These are phyloP conservation scores for Ichneumoninae sp. DNA, from an alignment of 2,888 invertebrate species.

Conservation along the genomic window DNA sequence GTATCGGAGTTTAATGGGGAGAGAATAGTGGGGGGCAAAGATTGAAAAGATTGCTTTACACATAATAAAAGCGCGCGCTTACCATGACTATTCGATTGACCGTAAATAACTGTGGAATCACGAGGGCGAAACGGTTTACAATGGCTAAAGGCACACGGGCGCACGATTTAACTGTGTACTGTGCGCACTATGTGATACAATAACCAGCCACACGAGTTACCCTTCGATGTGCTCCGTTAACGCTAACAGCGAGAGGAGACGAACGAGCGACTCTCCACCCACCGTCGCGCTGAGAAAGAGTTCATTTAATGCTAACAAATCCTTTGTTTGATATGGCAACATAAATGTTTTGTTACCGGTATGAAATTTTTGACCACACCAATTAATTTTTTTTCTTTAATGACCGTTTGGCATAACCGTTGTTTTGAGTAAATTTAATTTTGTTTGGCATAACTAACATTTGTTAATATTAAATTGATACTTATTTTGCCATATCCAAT, in stretches of 20 bases:
- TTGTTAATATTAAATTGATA: too few relatives aligned
- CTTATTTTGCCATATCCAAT: too few relatives aligned
- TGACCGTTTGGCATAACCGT: too few relatives aligned
- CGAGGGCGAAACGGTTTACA: slow-evolving; percentile 59
- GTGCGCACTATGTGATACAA: slow-evolving; percentile 9
- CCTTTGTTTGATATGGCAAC: too few relatives aligned
- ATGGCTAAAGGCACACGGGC: slow-evolving; percentile 45
- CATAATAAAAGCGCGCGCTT: slow-evolving; percentile 63
- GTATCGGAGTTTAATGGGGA: slow-evolving; percentile 49
- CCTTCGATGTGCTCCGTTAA: slow-evolving; percentile 64
- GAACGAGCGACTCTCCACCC: slow-evolving; percentile 52
- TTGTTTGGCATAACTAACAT: too few relatives aligned
- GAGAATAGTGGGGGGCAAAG: slow-evolving; percentile 35
- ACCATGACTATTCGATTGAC: slow-evolving; percentile 54
- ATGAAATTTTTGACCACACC: too few relatives aligned
- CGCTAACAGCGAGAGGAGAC: slow-evolving; percentile 41
- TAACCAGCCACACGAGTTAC: slow-evolving; percentile 35
- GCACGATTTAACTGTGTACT: not conserved
- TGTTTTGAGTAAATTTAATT: too few relatives aligned
- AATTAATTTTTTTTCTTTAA: too few relatives aligned
- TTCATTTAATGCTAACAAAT: slow-evolving; percentile 55
- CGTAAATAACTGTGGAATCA: slow-evolving; percentile 62
- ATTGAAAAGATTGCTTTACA: slow-evolving; percentile 66
- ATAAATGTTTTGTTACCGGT: slow-evolving; percentile 57
- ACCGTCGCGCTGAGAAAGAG: slow-evolving; percentile 49